These are phyloP conservation scores for Penaeus japonicus DNA, from an alignment of 1,140 invertebrate species.

Conservation along the genomic window DNA sequence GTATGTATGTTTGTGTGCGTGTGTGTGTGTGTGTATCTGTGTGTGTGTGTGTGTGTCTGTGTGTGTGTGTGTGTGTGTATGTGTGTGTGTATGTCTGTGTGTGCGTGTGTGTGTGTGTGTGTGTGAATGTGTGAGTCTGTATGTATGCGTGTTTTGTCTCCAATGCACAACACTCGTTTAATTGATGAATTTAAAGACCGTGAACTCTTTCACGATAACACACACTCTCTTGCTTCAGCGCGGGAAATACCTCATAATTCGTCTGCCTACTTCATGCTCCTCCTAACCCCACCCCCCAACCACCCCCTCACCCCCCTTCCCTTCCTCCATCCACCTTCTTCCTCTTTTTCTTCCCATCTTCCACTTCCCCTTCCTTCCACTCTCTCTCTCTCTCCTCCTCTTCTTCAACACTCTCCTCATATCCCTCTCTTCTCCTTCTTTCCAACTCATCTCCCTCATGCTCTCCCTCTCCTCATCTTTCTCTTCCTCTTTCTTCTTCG, in stretches of 20 bases:
- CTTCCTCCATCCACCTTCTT: neutral
- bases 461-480: neutral
- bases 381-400: neutral
- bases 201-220: too few species aligned
- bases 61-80: neutral
- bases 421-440: neutral
- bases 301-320: neutral
- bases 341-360: neutral
- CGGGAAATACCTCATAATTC: too few species aligned
- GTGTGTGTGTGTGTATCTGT: too few species aligned
- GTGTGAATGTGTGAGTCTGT: neutral
- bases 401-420: neutral
- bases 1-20: too few species aligned
- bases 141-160: neutral
- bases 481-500: neutral
- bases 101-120: neutral
- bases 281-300: neutral
- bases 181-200: too few species aligned
- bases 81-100: neutral
- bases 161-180: too few species aligned
- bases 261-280: neutral
- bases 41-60: neutral
- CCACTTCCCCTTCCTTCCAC: neutral
- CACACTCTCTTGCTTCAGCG: too few species aligned
- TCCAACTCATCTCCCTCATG: neutral